Evolutionary conservation across 2,888 invertebrate genomes (phyloP), one percentile per base, ranked within the genome.

Genomic region (Ecliptopera silaceata): DNA sequence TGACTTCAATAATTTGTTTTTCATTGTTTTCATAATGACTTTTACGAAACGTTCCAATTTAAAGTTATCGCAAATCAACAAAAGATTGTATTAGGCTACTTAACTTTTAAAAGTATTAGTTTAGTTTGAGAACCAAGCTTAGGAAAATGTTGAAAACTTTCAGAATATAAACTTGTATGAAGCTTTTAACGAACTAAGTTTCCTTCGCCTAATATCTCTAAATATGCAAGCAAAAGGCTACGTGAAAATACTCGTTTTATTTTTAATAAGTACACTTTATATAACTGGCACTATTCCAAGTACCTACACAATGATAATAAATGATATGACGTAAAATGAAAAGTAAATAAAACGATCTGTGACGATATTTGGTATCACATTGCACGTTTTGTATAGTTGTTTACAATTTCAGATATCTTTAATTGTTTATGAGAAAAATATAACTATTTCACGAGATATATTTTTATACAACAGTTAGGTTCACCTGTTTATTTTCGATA

Each of bases 141-240:
- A 48, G 12, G 55, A 51, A 68, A 51, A 49, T 42, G 42, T 60
- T 47, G 22, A 47, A 55, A 61, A 57, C 39, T 63, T 29, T 45
- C 15, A 13, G 3, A 13, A 65, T 59, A 51, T 48, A 43, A 59
- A 52, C 42, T 64, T 69, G 55, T 43, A 48, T 46, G 34, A 53
- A 36, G 15, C 13, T 36, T 36, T 26, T 26, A 26, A 26, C 26
- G 22, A 22, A 22, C 22, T 22, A 22, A 22, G 22, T 22, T 1
- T 22, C 22, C 22, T 5, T 5, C 22, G 22, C 6, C 22, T 22
- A 22, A 22, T 1, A 6, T 22, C 22, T 22, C 6, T 22, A 6
- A 22, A 22, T 22, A 22, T 6, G 22, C 22, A 22, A 22, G 6
- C 1, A n/a, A n/a, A n/a, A n/a, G n/a, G n/a, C n/a, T n/a, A n/a